Base-by-base conservation (phyloP, 2,797 vertebrate species). In the Myotis planiceps region DNA sequence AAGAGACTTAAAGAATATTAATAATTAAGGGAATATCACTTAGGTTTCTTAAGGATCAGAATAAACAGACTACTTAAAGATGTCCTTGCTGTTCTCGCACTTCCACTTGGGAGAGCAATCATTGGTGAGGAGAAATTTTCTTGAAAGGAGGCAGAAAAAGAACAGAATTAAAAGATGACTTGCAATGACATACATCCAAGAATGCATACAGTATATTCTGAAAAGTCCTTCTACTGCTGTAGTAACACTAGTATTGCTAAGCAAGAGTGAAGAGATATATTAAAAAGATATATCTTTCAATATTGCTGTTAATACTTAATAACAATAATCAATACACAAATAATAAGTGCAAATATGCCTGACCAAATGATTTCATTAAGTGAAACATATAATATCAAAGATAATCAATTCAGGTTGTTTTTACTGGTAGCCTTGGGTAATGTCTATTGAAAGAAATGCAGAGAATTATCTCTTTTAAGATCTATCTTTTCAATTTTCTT, bases 1-100 rank as follows among this genome's bases (percentile, higher is more conserved):
- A 84, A 94, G 49, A 94, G 74, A 79, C 37, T 86, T 86, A 74
- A 86, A 63, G 55, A 86, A 53, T 84, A 80, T 71, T 90, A 87
- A 87, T 29, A 68, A 86, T 58, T 95, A 93, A 85, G 13, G 3
- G 42, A 83, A 66, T 13, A 90, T 72, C 14, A 83, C 16, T 90
- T 63, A 42, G 37, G 51, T 51, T 93, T 92, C n/a, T 88, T 82
- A 15, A 92, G 32, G 53, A 80, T 80, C 39, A 76, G 14, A 88
- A 81, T 63, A 75, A 81, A 85, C 2, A 85, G 14, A 81, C 78
- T 19, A 91, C 13, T 69, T 80, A 16, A 91, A 92, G 27, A 85
- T 81, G 72, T 80, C 29, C 37, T 89, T 71, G 16, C 9, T 88
- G 25, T 90, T 90, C n/a, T 58, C 34, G n/a, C n/a, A 45, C 42